Percentiles rank a stretch among this genome's conserved stretches.
Evolutionary conservation across 2,113 vertebrate species (phyloP).

Genomic region (Anoplopoma fimbria): DNA sequence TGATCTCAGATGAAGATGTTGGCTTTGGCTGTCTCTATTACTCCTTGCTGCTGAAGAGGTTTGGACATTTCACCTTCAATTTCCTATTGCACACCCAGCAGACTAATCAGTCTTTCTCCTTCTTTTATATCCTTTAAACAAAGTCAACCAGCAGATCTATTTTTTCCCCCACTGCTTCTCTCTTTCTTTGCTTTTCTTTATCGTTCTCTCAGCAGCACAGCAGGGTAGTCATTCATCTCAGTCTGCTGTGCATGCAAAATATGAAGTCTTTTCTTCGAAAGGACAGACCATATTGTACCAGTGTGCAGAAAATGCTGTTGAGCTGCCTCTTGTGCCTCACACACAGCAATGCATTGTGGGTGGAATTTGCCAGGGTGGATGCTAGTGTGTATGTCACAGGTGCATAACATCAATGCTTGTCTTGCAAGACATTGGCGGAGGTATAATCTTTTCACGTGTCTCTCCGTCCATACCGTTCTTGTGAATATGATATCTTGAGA

Average conservation of each 20-base stretch:
- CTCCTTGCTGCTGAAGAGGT: conserved; percentile 17
- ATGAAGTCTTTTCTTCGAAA: background rate
- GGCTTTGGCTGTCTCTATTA: conserved; percentile 68
- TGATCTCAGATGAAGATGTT: conserved; percentile 59
- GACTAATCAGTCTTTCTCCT: conserved; percentile 28
- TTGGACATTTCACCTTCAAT: conserved; percentile 50
- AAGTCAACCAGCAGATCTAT: conserved; percentile 1
- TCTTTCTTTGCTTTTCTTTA: background rate
- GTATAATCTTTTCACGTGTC: too few species aligned
- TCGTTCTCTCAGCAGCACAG: background rate
- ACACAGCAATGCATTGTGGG: background rate
- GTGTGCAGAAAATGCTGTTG: background rate
- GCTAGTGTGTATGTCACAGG: background rate
- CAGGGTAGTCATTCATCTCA: background rate
- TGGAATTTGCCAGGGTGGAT: background rate
- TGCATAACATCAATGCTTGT: background rate
- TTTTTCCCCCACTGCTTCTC: conserved; percentile 12
- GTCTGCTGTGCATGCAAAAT: background rate
- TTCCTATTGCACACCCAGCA: conserved; percentile 18
- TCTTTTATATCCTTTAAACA: conserved; percentile 11
- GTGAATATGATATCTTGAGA: too few species aligned
- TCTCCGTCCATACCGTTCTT: too few species aligned
- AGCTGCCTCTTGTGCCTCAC: background rate
- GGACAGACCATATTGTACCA: background rate
- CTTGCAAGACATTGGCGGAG: too few species aligned